phyloP scores from a whole-genome alignment of 1,140 invertebrate genomes.

The Physella acuta region DNA sequence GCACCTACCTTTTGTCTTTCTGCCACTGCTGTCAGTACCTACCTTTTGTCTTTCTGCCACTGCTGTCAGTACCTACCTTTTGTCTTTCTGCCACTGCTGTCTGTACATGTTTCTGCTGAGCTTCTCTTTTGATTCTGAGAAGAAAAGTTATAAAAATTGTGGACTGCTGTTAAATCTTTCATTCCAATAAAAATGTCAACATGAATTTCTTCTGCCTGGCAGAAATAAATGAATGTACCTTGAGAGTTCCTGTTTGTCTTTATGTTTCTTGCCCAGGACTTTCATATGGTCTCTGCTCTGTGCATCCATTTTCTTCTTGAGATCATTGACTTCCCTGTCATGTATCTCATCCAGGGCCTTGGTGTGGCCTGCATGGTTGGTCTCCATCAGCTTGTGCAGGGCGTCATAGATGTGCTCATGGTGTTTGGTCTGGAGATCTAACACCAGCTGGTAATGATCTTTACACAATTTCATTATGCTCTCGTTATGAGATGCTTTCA shows the following conservation, averaged over 20 bases:
- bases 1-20: too few species aligned
- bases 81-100: not conserved
- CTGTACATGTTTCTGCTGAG: conserved; percentile 54
- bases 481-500: conserved; percentile 69
- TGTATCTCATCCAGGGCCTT: conserved; percentile 64
- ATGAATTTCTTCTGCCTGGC: not conserved
- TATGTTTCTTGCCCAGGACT: conserved; percentile 74
- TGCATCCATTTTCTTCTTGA: conserved; percentile 80
- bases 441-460: conserved; percentile 75
- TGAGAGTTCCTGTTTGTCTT: conserved; percentile 86
- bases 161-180: not conserved
- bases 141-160: conserved; percentile 13
- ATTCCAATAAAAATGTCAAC: too few species aligned
- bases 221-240: conserved; percentile 52
- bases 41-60: conserved; percentile 60
- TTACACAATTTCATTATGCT: conserved; percentile 68
- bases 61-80: conserved; percentile 35
- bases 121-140: conserved; percentile 60
- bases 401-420: conserved; percentile 71
- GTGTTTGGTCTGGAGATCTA: conserved; percentile 80
- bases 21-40: too few species aligned
- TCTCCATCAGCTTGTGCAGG: conserved; percentile 77
- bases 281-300: conserved; percentile 85
- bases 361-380: conserved; percentile 77
- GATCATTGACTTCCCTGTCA: conserved; percentile 67